Base-by-base conservation (phyloP, 1,140 invertebrate species). In the Nasonia longicornis region DNA sequence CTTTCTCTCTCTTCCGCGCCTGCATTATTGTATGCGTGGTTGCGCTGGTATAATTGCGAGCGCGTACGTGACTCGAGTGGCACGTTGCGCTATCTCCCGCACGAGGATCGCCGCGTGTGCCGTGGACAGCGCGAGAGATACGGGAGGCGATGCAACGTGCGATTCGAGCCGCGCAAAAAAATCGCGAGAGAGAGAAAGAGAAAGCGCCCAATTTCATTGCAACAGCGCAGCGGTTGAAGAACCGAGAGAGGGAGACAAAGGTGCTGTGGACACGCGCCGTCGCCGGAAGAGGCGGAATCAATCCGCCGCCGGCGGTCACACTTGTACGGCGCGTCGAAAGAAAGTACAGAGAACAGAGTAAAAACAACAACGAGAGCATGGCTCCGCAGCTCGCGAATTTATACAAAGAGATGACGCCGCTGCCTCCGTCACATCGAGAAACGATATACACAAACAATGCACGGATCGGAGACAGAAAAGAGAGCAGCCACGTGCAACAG, bases 161-260 rank as follows among this genome's bases (percentile, higher is more conserved):
- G 16, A 58, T 58, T 58, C 52, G 52, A 58, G 14, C 20, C n/a
- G 3, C 16, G 52, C 52, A 58, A 58, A 58, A 58, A 58, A 20
- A 58, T 58, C 16, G 22, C 64, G 29, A 67, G 22, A 8, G 64
- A 45, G 26, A 45, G 52, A 38, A 29, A 22, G 35, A 48, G 35
- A 29, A 35, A 70, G 31, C 3, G 76, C 52, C 52, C 52, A 58
- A 58, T 58, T 58, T 58, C 52, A 58, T 58, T 58, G 52, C 52
- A 58, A 58, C 52, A n/a, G 52, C 52, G 52, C 52, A 58, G 52
- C 52, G 52, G 52, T 58, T 45, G 48, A n/a, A 58, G 20, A 58
- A 75, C 71, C 58, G 74, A 81, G 69, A 77, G 58, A 45, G 42
- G 67, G 73, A 76, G 66, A 75, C 70, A 63, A 63, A 73, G 67